Evolutionary conservation across 2,113 vertebrate species (phyloP).

Genomic region (Oxygymnocypris stewartii): DNA sequence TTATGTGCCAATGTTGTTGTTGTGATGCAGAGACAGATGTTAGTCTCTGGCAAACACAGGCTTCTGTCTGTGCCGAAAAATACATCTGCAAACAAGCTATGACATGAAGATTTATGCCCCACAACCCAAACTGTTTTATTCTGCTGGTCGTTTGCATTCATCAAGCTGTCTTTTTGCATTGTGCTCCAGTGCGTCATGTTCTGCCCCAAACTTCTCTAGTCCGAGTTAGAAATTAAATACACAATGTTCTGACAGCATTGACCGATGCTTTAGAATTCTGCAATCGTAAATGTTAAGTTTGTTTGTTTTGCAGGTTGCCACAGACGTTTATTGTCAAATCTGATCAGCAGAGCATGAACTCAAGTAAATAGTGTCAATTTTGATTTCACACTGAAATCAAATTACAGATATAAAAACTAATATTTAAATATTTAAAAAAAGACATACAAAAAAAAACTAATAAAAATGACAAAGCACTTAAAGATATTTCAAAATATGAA

Average conservation of each 20-base stretch:
- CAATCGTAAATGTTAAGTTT: not conserved
- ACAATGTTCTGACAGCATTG: slow-evolving; percentile 31
- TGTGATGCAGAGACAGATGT: slow-evolving; percentile 33
- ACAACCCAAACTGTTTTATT: slow-evolving; percentile 50
- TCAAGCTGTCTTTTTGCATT: slow-evolving; percentile 54
- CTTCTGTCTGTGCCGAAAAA: slow-evolving; percentile 28
- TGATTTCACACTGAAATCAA: not conserved
- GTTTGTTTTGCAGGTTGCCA: not conserved
- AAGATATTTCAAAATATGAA: too few species aligned
- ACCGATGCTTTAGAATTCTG: not conserved
- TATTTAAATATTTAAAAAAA: too few species aligned
- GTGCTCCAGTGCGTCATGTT: slow-evolving; percentile 47
- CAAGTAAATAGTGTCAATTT: too few species aligned
- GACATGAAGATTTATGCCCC: slow-evolving; percentile 58
- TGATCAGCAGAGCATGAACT: too few species aligned
- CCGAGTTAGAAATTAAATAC: slow-evolving; percentile 58
- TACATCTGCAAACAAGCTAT: slow-evolving; percentile 48
- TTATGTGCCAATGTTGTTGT: not conserved
- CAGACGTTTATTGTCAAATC: not conserved
- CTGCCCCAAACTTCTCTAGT: slow-evolving; percentile 52
- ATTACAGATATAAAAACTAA: too few species aligned
- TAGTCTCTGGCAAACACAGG: slow-evolving; percentile 25
- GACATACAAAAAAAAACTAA: too few species aligned
- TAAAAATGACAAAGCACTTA: too few species aligned
- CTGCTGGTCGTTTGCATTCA: slow-evolving; percentile 57